Evolutionary conservation across 2,888 invertebrate species (phyloP), one percentile per base, ranked within the genome.

Genomic region (Euproctis similis): DNA sequence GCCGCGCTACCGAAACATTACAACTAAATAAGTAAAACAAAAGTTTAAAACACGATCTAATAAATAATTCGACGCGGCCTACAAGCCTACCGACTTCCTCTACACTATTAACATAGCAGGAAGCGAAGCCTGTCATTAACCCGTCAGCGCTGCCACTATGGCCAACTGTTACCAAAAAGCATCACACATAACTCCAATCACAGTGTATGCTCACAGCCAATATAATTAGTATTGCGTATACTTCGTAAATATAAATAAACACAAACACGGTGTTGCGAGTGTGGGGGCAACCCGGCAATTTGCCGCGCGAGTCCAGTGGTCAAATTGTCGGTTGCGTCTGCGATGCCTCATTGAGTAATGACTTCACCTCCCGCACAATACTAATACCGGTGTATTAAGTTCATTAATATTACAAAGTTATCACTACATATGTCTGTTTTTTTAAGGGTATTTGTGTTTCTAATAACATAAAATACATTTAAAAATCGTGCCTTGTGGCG

Each of bases 201-300:
- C 72, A 64, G 70, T 61, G 59, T 60, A 64, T 62, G 53, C 64
- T 63, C 54, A 40, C 53, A 46, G 40, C 60, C 68, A 60, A 68
- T 68, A 69, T 75, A 80, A 82, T 82, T 81, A 81, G 77, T 64
- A 72, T 66, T 55, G 63, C n/a, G 67, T 73, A 70, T 72, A 68
- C 63, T 69, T 73, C 70, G 76, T 74, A 80, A 81, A 78, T 72
- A 81, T 70, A 76, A 76, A 81, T 81, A 82, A 81, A 81, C 80
- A 80, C 78, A 78, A 69, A 68, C n/a, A n/a, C 59, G 62, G 66
- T 67, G 55, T 60, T 59, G 62, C 59, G 71, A 71, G n/a, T n/a
- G n/a, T n/a, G 67, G 73, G 80, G 81, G 80, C 81, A 81, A 72
- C 59, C 68, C 48, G n/a, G 64, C 77, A 81, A 82, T 81, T 78